Percentiles rank a stretch among this genome's conserved stretches.
Conservation (phyloP, 2,888 invertebrate genomes). For the Caenorhabditis doughertyi region DNA sequence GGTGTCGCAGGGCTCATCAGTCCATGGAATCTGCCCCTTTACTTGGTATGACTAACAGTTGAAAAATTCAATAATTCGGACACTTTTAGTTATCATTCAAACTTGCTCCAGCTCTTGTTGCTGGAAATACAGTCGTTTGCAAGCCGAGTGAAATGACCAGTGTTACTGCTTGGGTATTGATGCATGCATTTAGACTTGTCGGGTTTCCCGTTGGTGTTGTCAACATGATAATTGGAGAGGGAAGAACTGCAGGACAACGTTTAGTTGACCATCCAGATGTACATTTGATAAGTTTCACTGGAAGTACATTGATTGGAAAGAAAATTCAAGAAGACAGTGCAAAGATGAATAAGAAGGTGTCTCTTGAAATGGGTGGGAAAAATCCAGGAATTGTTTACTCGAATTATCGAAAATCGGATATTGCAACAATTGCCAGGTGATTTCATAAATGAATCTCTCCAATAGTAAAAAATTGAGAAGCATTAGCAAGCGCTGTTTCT, state of each 20-base stretch:
- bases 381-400: slow-evolving; percentile 85
- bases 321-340: slow-evolving; percentile 79
- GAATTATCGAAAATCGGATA: slow-evolving; percentile 84
- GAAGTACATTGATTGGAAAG: slow-evolving; percentile 82
- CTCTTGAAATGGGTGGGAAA: slow-evolving; percentile 86
- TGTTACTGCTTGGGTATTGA: slow-evolving; percentile 85
- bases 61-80: neutral
- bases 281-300: slow-evolving; percentile 85
- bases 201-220: slow-evolving; percentile 85
- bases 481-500: too few species aligned
- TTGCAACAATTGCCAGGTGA: slow-evolving; percentile 83
- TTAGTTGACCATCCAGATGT: slow-evolving; percentile 85
- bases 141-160: slow-evolving; percentile 86
- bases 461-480: too few species aligned
- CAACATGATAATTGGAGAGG: slow-evolving; percentile 85
- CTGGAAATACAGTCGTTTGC: slow-evolving; percentile 85
- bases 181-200: slow-evolving; percentile 84
- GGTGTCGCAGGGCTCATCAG: slow-evolving; percentile 85
- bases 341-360: slow-evolving; percentile 85
- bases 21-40: slow-evolving; percentile 86
- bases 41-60: slow-evolving; percentile 81
- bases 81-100: slow-evolving; percentile 85
- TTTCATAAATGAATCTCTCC: neutral
- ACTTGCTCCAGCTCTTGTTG: slow-evolving; percentile 85
- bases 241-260: slow-evolving; percentile 84